A percentile compares a stretch with the other conserved stretches of the same genome.
These are phyloP conservation scores for Actinostola sp. DNA, from an alignment of 92 coral and sea anemone species.

Conservation along the genomic window DNA sequence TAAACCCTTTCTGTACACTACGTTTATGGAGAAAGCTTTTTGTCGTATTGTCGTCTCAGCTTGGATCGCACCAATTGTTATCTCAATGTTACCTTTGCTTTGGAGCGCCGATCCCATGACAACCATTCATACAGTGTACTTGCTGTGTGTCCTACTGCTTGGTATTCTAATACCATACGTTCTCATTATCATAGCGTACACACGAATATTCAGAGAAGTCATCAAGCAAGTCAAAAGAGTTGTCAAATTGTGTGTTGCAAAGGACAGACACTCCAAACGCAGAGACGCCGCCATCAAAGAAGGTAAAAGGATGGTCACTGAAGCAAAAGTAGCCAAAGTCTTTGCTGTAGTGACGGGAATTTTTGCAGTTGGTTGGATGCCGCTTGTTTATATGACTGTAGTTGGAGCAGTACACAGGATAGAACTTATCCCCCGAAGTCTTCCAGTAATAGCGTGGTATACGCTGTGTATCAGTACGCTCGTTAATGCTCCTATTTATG, in stretches of 20 bases:
- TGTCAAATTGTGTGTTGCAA: conserved; percentile 11
- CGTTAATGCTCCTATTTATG: conserved; percentile 62
- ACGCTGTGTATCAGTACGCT: conserved; percentile 51
- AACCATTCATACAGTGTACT: conserved; percentile 38
- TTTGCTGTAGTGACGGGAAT: conserved; percentile 64
- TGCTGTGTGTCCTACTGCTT: conserved; percentile 38
- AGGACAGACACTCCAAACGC: conserved; percentile 10
- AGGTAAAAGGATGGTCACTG: conserved; percentile 48
- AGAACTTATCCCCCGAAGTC: conserved; percentile 44
- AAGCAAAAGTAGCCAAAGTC: conserved; percentile 56
- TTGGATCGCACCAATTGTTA: conserved; percentile 47
- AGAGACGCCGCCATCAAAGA: conserved; percentile 45
- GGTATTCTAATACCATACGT: conserved; percentile 54
- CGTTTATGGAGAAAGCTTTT: conserved; percentile 46
- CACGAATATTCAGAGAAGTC: conserved; percentile 62
- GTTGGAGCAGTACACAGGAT: conserved; percentile 45
- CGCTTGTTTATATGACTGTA: conserved; percentile 53
- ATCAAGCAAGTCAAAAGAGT: conserved; percentile 37
- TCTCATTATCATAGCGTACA: conserved; percentile 52
- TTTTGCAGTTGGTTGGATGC: conserved; percentile 58
- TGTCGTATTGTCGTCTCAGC: conserved; percentile 32
- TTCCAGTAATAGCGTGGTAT: conserved; percentile 59
- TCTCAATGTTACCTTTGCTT: conserved; percentile 41
- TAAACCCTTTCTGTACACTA: conserved; percentile 48
- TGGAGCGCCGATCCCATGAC: conserved; percentile 49